Evolutionary conservation across 2,797 vertebrate species (phyloP).

Genomic region (Cirrhinus mrigala): DNA sequence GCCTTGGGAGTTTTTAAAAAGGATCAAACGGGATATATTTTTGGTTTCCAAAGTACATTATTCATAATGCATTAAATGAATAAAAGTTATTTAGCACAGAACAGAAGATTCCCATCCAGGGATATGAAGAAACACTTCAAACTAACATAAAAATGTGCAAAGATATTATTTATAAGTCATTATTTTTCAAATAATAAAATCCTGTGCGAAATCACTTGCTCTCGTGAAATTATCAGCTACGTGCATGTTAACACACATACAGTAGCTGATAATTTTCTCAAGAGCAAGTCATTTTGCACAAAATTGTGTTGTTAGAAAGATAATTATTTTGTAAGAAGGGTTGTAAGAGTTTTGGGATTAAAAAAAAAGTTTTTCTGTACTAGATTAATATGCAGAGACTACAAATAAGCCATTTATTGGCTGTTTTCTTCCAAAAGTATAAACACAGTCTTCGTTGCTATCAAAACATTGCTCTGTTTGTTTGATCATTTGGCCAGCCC

Average conservation of each 20-base stretch:
- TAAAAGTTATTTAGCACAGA: slow-evolving; percentile 3
- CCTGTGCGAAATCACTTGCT: neutral
- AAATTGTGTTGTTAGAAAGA: neutral
- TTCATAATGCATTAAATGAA: neutral
- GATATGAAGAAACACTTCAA: neutral
- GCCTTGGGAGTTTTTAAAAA: neutral
- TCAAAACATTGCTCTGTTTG: neutral
- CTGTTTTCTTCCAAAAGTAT: neutral
- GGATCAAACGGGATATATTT: neutral
- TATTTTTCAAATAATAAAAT: neutral
- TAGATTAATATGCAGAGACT: too few species aligned
- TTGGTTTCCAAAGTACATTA: neutral
- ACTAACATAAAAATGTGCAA: neutral
- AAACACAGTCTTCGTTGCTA: neutral
- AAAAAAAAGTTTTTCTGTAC: too few species aligned
- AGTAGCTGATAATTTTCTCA: neutral
- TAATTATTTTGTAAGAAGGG: neutral
- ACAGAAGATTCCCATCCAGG: neutral
- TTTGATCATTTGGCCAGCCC: neutral
- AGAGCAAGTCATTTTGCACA: neutral
- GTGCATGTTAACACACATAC: neutral
- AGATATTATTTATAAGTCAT: neutral
- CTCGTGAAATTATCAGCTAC: neutral
- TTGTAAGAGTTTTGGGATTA: neutral
- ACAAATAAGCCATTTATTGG: neutral